These are phyloP conservation scores for Lapara coniferarum DNA, from an alignment of 2,888 invertebrate species.

Conservation along the genomic window DNA sequence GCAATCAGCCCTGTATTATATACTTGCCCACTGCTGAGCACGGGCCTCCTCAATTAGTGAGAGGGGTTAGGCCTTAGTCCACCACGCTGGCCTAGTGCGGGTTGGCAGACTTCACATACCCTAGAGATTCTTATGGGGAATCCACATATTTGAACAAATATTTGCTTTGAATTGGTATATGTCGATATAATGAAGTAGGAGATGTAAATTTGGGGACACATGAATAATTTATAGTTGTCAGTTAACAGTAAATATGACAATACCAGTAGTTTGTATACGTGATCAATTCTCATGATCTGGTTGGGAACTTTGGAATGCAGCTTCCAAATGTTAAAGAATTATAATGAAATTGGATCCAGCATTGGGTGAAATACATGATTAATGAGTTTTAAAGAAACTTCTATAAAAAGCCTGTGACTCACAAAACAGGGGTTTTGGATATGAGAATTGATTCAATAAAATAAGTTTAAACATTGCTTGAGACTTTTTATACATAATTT, in stretches of 20 bases:
- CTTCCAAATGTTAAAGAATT: background rate
- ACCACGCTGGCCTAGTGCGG: too few relatives aligned
- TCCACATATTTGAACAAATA: too few relatives aligned
- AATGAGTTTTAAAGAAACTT: background rate
- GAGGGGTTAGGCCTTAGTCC: too few relatives aligned
- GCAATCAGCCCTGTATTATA: too few relatives aligned
- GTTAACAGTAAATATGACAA: constrained; percentile 29
- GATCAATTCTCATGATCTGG: constrained; percentile 26
- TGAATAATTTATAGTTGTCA: constrained; percentile 28
- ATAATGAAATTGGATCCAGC: constrained; percentile 7
- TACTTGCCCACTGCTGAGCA: too few relatives aligned
- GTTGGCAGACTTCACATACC: too few relatives aligned
- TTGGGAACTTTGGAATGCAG: constrained; percentile 5
- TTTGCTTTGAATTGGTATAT: constrained; percentile 17
- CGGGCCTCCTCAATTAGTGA: too few relatives aligned
- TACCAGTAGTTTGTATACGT: constrained; percentile 22
- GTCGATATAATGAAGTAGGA: background rate
- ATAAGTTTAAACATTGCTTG: background rate
- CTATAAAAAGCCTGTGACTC: background rate
- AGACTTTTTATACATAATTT: background rate
- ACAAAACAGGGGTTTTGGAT: background rate
- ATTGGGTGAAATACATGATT: constrained; percentile 13
- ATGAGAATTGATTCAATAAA: background rate
- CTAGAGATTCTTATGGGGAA: too few relatives aligned
- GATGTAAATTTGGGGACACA: constrained; percentile 23